Conservation (phyloP, 2,797 vertebrate species). For the Spea hammondii region DNA sequence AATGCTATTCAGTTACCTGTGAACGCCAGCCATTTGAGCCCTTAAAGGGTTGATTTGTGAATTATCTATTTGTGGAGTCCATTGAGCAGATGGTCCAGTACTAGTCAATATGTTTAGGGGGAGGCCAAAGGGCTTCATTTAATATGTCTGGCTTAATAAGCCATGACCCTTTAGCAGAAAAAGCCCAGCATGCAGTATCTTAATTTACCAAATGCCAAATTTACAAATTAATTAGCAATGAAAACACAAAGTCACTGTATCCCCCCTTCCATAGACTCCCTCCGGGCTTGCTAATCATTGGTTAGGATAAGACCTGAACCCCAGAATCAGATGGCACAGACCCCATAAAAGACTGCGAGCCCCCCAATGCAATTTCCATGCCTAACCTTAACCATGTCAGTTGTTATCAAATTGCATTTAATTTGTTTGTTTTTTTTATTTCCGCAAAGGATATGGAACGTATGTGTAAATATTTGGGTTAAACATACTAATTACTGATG, state of each 20-base stretch:
- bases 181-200: constrained; percentile 11
- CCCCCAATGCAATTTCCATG: too few relatives aligned
- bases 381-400: too few relatives aligned
- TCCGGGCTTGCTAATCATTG: too few relatives aligned
- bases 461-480: too few relatives aligned
- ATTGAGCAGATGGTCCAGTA: constrained; percentile 29
- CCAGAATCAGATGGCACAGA: too few relatives aligned
- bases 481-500: too few relatives aligned
- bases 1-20: neutral
- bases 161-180: neutral
- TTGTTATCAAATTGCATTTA: too few relatives aligned
- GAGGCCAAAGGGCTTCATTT: constrained; percentile 17
- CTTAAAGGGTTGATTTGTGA: neutral
- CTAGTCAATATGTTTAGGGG: constrained; percentile 3
- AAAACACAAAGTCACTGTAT: constrained; percentile 1
- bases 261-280: neutral
- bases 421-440: too few relatives aligned
- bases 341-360: too few relatives aligned
- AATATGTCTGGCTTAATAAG: constrained; percentile 16
- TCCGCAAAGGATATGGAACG: too few relatives aligned
- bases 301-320: too few relatives aligned
- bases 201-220: constrained; percentile 10
- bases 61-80: neutral
- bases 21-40: neutral
- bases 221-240: constrained; percentile 41